Base-by-base conservation (phyloP, 2,888 invertebrate genomes). In the Pyrrhopygopsis socrates region DNA sequence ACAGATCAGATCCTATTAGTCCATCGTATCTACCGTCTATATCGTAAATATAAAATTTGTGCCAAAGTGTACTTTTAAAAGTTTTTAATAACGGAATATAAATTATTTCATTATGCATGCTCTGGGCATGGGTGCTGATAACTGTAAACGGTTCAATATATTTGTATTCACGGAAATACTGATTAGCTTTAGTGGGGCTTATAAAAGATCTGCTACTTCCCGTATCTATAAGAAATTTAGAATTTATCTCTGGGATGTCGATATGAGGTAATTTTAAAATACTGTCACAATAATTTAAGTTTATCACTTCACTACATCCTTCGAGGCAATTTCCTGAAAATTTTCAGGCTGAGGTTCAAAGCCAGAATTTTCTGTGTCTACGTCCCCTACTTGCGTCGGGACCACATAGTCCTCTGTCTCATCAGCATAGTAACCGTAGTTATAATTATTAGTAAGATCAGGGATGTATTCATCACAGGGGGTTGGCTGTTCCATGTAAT, bases 31-130 rank as follows among this genome's bases (percentile, higher is more conserved):
- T 29, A 30, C 58, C 24, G 20, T 90, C 90, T 30, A 92, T 85
- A 13, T 82, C 54, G 74, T 90, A 90, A 18, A 81, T 29, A 70
- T 91, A 89, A 85, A 91, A 90, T 68, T 89, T 89, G 54, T 90
- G 89, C 20, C 38, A 29, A 8, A 38, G 2, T 6, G 27, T 45
- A n/a, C 24, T 8, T 8, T 22, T 13, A 63, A 75, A 63, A 2
- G 3, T 63, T 45, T 75, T 38, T 13, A 20, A 29, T 15, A 63
- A 45, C 5, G 76, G 38, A 3, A 67, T 76, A 5, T 8, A 50
- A 11, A 67, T 20, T 3, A 27, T 27, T 67, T 67, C 65, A 2
- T 22, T 50, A 65, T 76, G 76, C 1, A 27, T 65, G 41, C 65
- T 65, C 18, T 38, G 2, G 0, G 76, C 76, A 50, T 76, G 65